phyloP scores from a whole-genome alignment of 2,113 vertebrate genomes.

The Ranitomeya imitator region DNA sequence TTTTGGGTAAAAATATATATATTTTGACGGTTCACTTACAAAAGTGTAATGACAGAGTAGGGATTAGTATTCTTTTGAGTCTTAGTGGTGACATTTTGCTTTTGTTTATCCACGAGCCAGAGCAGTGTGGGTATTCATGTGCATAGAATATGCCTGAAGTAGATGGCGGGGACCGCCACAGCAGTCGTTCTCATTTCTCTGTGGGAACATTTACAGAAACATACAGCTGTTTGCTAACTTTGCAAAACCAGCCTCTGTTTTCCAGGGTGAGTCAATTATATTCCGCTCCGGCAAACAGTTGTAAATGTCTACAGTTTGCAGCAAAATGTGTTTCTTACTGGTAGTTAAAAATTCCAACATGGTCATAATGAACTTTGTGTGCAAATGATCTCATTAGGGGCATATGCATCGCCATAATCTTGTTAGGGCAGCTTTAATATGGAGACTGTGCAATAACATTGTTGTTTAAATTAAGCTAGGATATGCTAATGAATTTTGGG shows the following conservation, averaged over 20 bases:
- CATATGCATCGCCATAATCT: slow-evolving; percentile 16
- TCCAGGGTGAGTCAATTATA: slow-evolving; percentile 44
- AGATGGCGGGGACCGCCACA: slow-evolving; percentile 42
- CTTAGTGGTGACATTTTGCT: slow-evolving; percentile 45
- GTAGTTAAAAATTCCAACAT: slow-evolving; percentile 45
- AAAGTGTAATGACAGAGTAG: slow-evolving; percentile 20
- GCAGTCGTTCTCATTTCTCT: slow-evolving; percentile 48
- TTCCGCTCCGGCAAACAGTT: slow-evolving; percentile 27
- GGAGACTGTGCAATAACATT: slow-evolving; percentile 20
- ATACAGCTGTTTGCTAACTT: slow-evolving; percentile 49
- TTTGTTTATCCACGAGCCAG: slow-evolving; percentile 42
- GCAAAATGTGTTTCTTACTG: slow-evolving; percentile 39
- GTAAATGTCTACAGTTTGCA: slow-evolving; percentile 45
- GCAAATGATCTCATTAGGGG: slow-evolving; percentile 42
- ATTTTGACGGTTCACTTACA: background rate
- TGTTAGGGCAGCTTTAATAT: slow-evolving; percentile 35
- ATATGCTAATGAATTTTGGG: background rate
- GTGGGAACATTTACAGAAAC: slow-evolving; percentile 41
- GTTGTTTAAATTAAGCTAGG: background rate
- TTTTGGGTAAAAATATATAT: slow-evolving; percentile 14
- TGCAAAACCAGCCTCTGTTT: slow-evolving; percentile 31
- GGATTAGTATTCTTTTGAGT: slow-evolving; percentile 39
- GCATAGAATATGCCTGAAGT: slow-evolving; percentile 46
- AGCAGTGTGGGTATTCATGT: slow-evolving; percentile 38
- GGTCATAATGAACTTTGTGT: slow-evolving; percentile 43